Base-by-base conservation (phyloP, 1,140 invertebrate genomes). In the Acromyrmex charruanus region DNA sequence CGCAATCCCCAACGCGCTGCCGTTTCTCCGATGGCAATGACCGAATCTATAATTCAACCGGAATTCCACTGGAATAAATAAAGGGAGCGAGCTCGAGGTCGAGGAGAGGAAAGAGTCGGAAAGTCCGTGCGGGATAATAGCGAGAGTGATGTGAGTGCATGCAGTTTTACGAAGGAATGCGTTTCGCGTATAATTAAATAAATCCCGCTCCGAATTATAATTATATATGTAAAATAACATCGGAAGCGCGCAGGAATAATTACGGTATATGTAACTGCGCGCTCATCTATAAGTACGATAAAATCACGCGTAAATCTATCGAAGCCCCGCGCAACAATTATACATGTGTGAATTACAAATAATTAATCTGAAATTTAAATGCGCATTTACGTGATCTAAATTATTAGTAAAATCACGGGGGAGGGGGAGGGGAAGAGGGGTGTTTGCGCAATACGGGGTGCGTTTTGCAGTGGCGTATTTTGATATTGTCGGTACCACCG, bases 31-130 rank as follows among this genome's bases (percentile, higher is more conserved):
- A 66, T 71, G 74, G 86, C 87, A 87, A 90, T 90, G 89, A 79
- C 71, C 61, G 61, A 66, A 77, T 90, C 65, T 74, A 90, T 90
- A 90, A 90, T 90, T 90, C 87, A 90, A 84, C 14, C 49, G 59
- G 53, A 75, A 58, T 75, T 75, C 85, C 80, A 75, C 77, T 85
- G 88, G 72, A 55, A 63, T 75, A 77, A 80, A 85, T 80, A 87
- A 90, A 59, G 82, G 25, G 55, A 59, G 39, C 69, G 10, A 4
- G 25, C 5, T 6, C 25, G 18, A 44, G 39, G 39, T 44, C 55
- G n/a, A 21, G 65, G 31, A 35, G 31, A 18, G n/a, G 16, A 63
- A 65, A 68, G 21, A 69, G 65, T 7, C 28, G 28, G n/a, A 1
- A 35, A 55, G n/a, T 31, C n/a, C 28, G 14, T 25, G n/a, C 12